Evolutionary conservation across 2,888 invertebrate species (phyloP).

Genomic region (Stenoptilia bipunctidactyla): DNA sequence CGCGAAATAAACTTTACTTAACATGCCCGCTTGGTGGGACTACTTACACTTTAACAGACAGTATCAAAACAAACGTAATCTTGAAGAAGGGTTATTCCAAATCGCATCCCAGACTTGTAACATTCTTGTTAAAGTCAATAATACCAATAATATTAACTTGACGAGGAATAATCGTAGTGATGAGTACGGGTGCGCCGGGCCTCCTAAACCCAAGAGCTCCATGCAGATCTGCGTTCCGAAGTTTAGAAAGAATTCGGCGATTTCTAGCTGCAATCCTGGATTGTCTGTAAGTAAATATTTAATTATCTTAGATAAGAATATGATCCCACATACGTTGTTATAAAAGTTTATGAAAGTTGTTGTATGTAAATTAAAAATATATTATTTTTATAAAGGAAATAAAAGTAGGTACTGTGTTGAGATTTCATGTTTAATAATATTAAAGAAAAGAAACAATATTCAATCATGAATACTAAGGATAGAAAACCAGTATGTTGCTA

Average conservation of each 20-base stretch:
- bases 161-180: constrained; percentile 77
- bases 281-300: constrained; percentile 65
- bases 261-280: constrained; percentile 70
- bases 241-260: constrained; percentile 55
- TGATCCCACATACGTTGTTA: no score
- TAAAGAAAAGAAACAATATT: no score
- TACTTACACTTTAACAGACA: constrained; percentile 64
- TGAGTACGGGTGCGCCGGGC: constrained; percentile 67
- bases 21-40: constrained; percentile 75
- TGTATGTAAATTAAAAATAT: no score
- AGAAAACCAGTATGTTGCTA: no score
- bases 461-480: no score
- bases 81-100: constrained; percentile 83
- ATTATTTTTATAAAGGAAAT: no score
- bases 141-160: constrained; percentile 79
- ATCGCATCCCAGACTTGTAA: constrained; percentile 85
- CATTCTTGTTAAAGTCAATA: constrained; percentile 81
- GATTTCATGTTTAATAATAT: no score
- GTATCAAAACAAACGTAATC: constrained; percentile 71
- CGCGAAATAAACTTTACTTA: not conserved
- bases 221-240: constrained; percentile 73
- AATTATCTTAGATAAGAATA: no score
- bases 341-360: no score
- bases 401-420: no score
- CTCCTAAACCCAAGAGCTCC: constrained; percentile 48